Percentiles rank a stretch among this genome's conserved stretches.
phyloP scores from a whole-genome alignment of 2,113 vertebrate genomes.

The Pterocles burchelli region DNA sequence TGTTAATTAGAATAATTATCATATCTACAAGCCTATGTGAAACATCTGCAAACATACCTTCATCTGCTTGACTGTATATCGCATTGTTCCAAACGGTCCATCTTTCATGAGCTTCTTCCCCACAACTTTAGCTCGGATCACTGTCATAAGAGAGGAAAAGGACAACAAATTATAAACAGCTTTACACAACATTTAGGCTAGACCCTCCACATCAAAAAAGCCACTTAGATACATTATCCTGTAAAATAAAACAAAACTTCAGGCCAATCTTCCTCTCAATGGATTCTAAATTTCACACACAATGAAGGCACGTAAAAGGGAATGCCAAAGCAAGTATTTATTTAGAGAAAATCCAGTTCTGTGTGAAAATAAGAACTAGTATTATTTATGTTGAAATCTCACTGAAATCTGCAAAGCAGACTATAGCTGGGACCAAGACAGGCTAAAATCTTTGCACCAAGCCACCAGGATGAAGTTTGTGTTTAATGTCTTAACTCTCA shows the following conservation, averaged over 20 bases:
- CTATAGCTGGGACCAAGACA: neutral
- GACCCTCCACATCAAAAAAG: neutral
- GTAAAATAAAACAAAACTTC: neutral
- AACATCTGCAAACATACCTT: slow-evolving; percentile 78
- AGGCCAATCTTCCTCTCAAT: neutral
- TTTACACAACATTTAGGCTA: neutral
- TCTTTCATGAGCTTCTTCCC: slow-evolving; percentile 95
- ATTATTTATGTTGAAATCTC: neutral
- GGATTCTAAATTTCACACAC: neutral
- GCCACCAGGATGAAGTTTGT: neutral
- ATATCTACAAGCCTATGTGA: neutral
- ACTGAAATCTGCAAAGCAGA: neutral
- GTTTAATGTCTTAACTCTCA: neutral
- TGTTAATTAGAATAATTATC: neutral
- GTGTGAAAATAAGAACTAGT: neutral
- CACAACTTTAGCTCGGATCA: slow-evolving; percentile 96
- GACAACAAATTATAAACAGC: neutral
- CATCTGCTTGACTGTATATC: slow-evolving; percentile 97
- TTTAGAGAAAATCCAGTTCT: neutral
- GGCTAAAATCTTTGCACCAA: neutral
- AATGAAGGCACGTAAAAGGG: neutral
- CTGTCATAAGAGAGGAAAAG: slow-evolving; percentile 74
- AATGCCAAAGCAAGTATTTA: neutral
- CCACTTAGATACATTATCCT: neutral
- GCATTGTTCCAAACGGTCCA: slow-evolving; percentile 90